A percentile compares a stretch with the other conserved stretches of the same genome.
These are phyloP conservation scores for Neomicropteryx cornuta DNA, from an alignment of 1,140 invertebrate species.

Conservation along the genomic window DNA sequence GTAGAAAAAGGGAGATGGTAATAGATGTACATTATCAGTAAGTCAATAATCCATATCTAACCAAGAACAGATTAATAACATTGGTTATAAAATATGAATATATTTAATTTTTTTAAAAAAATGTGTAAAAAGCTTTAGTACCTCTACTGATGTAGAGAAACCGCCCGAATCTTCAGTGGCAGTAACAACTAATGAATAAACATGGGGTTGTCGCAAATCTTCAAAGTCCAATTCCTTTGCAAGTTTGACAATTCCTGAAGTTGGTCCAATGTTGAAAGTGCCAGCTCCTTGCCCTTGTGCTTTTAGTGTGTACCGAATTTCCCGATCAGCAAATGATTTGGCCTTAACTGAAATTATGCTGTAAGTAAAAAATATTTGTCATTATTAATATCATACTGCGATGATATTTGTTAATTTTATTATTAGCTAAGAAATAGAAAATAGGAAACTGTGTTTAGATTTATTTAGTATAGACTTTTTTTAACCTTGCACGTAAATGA, in stretches of 20 bases:
- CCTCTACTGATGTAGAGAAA: constrained; percentile 90
- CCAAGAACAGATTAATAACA: too few relatives aligned
- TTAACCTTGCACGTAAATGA: too few relatives aligned
- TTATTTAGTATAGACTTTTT: too few relatives aligned
- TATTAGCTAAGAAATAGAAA: not conserved
- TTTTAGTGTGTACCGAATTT: constrained; percentile 88
- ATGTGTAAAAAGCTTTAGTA: too few relatives aligned
- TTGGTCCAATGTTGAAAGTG: constrained; percentile 90
- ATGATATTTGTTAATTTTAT: too few relatives aligned
- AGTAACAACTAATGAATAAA: constrained; percentile 83
- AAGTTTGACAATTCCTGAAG: constrained; percentile 85
- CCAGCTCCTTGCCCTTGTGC: constrained; percentile 89
- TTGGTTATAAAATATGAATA: too few relatives aligned
- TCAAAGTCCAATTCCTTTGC: constrained; percentile 94
- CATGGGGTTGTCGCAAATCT: constrained; percentile 84
- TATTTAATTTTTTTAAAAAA: too few relatives aligned
- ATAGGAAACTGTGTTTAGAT: not conserved
- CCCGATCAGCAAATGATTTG: constrained; percentile 89
- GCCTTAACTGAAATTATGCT: constrained; percentile 94
- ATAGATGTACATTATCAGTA: too few relatives aligned
- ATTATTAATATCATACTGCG: constrained; percentile 4
- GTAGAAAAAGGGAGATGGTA: too few relatives aligned
- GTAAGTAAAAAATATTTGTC: constrained; percentile 30
- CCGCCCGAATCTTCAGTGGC: constrained; percentile 93
- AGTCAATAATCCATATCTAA: too few relatives aligned